phyloP scores from a whole-genome alignment of 2,888 invertebrate genomes.

The Ochropleura leucogaster region DNA sequence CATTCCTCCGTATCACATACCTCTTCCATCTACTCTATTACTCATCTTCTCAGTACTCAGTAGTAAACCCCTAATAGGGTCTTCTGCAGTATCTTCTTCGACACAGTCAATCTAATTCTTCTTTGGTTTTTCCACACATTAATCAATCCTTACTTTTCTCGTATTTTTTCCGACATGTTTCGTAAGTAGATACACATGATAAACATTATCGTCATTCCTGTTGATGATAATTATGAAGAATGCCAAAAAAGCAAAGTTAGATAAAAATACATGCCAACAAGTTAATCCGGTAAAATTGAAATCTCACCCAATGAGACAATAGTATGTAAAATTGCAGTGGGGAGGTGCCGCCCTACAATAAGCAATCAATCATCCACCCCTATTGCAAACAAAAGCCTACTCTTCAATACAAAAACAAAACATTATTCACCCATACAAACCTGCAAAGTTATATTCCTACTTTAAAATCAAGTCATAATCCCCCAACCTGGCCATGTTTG shows the following conservation, averaged over 20 bases:
- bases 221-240: not conserved
- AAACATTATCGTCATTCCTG: too few species aligned
- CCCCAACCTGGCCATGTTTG: constrained; percentile 31
- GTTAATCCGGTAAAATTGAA: not conserved
- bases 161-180: too few species aligned
- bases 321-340: not conserved
- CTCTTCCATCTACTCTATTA: too few species aligned
- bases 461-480: constrained; percentile 53
- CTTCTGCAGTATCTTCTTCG: too few species aligned
- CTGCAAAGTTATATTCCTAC: constrained; percentile 44
- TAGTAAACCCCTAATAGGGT: too few species aligned
- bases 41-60: too few species aligned
- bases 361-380: constrained; percentile 37
- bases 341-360: not conserved
- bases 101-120: too few species aligned
- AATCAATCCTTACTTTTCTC: too few species aligned
- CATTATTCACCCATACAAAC: constrained; percentile 37
- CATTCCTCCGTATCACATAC: too few species aligned
- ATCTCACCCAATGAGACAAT: not conserved
- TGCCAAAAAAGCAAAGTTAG: not conserved
- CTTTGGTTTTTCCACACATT: too few species aligned
- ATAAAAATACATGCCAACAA: not conserved
- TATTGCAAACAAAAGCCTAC: constrained; percentile 22
- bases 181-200: too few species aligned
- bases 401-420: constrained; percentile 16